These are phyloP conservation scores for Cerceris rybyensis DNA, from an alignment of 2,888 invertebrate species.

Conservation along the genomic window DNA sequence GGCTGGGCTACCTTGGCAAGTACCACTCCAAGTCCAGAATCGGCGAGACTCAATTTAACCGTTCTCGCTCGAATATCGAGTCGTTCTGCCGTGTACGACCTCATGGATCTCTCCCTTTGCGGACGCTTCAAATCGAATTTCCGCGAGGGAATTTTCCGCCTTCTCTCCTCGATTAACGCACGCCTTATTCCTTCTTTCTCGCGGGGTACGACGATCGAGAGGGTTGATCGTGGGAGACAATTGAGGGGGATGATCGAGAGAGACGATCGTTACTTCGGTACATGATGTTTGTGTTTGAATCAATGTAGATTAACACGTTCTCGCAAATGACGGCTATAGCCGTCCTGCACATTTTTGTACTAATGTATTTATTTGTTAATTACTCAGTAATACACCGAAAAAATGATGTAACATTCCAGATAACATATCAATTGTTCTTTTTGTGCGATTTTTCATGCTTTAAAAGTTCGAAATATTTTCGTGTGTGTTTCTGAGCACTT, in stretches of 20 bases:
- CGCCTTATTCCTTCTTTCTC: background rate
- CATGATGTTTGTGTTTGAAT: too few relatives aligned
- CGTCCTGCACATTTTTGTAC: too few relatives aligned
- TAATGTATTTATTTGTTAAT: too few relatives aligned
- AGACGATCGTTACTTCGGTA: too few relatives aligned
- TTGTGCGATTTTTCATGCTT: too few relatives aligned
- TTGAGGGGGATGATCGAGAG: background rate
- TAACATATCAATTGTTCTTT: too few relatives aligned
- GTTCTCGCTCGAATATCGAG: conserved; percentile 56
- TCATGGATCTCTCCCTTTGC: conserved; percentile 41
- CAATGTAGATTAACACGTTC: too few relatives aligned
- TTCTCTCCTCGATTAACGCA: conserved; percentile 23
- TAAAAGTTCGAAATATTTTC: too few relatives aligned
- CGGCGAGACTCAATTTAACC: conserved; percentile 62
- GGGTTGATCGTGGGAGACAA: background rate
- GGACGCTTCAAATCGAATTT: conserved; percentile 46
- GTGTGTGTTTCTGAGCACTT: too few relatives aligned
- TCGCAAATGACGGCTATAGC: too few relatives aligned
- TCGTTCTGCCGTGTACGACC: conserved; percentile 27
- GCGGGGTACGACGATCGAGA: background rate
- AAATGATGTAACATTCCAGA: too few relatives aligned
- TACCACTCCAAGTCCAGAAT: conserved; percentile 56
- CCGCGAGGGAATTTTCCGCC: conserved; percentile 32
- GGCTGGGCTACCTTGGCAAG: conserved; percentile 42
- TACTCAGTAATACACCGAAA: too few relatives aligned